Conservation (phyloP, 2,113 vertebrate genomes). For the Colius striatus region DNA sequence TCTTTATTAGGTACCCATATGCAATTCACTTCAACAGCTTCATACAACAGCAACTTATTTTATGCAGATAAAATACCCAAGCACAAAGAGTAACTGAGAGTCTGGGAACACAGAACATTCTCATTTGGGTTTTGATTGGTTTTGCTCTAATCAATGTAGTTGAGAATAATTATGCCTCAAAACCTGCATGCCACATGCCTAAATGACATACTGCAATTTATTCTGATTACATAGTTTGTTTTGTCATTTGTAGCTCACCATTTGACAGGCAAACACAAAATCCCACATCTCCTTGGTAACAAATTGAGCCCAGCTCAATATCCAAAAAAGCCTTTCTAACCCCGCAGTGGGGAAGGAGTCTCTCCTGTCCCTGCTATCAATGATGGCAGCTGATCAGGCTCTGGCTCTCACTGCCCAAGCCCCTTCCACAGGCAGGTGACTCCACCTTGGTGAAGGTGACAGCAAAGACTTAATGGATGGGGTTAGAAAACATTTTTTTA, state of each 20-base stretch:
- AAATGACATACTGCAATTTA: background rate
- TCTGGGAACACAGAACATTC: background rate
- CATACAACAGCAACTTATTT: background rate
- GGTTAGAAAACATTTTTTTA: background rate
- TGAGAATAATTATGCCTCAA: background rate
- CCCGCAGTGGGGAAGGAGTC: fast-evolving
- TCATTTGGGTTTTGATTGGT: background rate
- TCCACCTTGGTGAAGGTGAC: fast-evolving
- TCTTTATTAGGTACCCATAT: background rate
- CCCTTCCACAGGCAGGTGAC: background rate
- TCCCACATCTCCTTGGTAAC: background rate
- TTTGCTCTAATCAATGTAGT: background rate
- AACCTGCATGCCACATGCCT: background rate
- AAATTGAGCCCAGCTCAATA: background rate
- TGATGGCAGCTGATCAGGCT: background rate
- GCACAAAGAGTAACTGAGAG: background rate
- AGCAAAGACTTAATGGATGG: background rate
- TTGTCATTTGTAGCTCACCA: background rate
- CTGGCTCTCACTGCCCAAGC: fast-evolving
- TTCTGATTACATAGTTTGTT: background rate
- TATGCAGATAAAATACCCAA: background rate
- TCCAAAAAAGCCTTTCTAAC: background rate
- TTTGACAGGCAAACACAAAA: background rate
- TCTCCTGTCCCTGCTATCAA: background rate
- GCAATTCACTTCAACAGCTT: background rate